These are phyloP conservation scores for Eulemur macaco DNA, from an alignment of 2,113 vertebrate species.

Conservation along the genomic window DNA sequence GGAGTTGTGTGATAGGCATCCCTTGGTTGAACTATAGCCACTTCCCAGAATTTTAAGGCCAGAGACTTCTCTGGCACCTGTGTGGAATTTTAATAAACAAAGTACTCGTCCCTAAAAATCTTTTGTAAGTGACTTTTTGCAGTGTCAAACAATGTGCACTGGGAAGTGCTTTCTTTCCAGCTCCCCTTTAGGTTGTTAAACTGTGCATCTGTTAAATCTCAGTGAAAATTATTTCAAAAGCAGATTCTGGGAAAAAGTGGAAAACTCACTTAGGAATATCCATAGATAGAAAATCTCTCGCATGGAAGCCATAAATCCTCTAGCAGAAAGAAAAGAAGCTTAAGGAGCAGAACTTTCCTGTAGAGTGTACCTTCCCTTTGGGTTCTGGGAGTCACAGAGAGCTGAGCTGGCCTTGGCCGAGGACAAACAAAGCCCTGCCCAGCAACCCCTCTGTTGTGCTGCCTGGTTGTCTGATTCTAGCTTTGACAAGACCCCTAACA, in stretches of 20 bases:
- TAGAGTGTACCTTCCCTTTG: background rate
- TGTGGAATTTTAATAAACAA: slow-evolving; percentile 48
- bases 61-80: slow-evolving; percentile 9
- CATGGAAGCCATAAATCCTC: background rate
- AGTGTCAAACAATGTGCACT: background rate
- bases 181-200: slow-evolving; percentile 36
- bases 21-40: background rate
- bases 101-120: background rate
- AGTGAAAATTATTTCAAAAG: slow-evolving; percentile 51
- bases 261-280: background rate
- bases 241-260: background rate
- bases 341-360: background rate
- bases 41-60: slow-evolving; percentile 39
- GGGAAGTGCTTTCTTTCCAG: background rate
- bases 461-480: background rate
- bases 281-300: background rate
- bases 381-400: background rate
- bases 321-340: background rate
- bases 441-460: background rate
- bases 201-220: slow-evolving; percentile 23
- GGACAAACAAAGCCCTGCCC: background rate
- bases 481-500: background rate
- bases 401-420: background rate
- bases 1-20: background rate
- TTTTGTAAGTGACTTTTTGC: slow-evolving; percentile 9